phyloP scores from a whole-genome alignment of 2,797 vertebrate species.

The Gouania willdenowi region DNA sequence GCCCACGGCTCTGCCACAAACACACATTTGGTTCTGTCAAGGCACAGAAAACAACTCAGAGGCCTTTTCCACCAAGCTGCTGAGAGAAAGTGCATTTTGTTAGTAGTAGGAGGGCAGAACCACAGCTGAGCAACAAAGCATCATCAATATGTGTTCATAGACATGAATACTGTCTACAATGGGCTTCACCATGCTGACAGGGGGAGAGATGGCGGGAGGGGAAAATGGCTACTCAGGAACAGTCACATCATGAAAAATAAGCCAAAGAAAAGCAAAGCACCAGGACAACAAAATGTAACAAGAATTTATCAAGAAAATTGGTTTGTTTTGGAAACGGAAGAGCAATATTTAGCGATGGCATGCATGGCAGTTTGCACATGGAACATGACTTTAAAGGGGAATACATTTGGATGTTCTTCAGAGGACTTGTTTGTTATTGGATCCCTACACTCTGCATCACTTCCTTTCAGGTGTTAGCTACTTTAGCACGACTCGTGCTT shows the following conservation, averaged over 20 bases:
- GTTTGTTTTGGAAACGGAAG: constrained; percentile 72
- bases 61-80: constrained; percentile 71
- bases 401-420: constrained; percentile 78
- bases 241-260: constrained; percentile 81
- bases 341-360: constrained; percentile 91
- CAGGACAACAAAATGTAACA: constrained; percentile 90
- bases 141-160: constrained; percentile 78
- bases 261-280: constrained; percentile 85
- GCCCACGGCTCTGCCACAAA: constrained; percentile 54
- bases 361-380: constrained; percentile 93
- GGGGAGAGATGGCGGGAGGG: constrained; percentile 83
- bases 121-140: constrained; percentile 80
- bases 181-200: constrained; percentile 86
- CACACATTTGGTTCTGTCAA: constrained; percentile 66
- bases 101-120: constrained; percentile 79
- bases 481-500: constrained; percentile 58
- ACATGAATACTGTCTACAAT: constrained; percentile 86
- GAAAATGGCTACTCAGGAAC: constrained; percentile 82
- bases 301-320: constrained; percentile 77
- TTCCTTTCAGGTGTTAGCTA: constrained; percentile 35
- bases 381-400: constrained; percentile 93
- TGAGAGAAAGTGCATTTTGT: constrained; percentile 78
- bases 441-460: constrained; percentile 20
- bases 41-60: constrained; percentile 74
- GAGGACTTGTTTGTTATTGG: constrained; percentile 54